A percentile compares a stretch with the other conserved stretches of the same genome.
Conservation (phyloP, 1,140 invertebrate species). For the Drosophila tristis region DNA sequence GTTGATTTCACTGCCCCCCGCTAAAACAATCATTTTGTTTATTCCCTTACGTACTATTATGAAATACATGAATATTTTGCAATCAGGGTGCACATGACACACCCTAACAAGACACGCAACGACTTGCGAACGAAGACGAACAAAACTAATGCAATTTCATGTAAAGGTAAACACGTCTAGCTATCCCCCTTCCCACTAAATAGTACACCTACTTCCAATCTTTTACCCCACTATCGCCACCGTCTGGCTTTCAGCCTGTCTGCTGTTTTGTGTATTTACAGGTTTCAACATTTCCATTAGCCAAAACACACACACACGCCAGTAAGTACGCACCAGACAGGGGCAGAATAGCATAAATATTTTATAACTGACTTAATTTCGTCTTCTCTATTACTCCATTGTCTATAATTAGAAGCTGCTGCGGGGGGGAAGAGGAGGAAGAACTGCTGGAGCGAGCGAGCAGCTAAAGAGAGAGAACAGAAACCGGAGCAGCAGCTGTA, state of each 20-base stretch:
- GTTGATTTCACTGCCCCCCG: conserved; percentile 8
- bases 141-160: conserved; percentile 63
- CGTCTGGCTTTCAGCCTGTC: background rate
- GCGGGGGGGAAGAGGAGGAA: conserved; percentile 4
- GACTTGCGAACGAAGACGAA: conserved; percentile 40
- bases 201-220: background rate
- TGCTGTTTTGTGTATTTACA: conserved; percentile 56
- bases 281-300: conserved; percentile 75
- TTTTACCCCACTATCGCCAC: background rate
- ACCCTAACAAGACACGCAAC: conserved; percentile 27
- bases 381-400: conserved; percentile 72
- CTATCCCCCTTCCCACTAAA: background rate
- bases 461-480: too few relatives aligned
- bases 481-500: too few relatives aligned
- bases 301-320: conserved; percentile 34
- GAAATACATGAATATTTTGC: conserved; percentile 40
- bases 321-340: background rate
- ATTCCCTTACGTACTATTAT: conserved; percentile 24
- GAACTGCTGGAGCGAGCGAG: background rate
- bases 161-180: conserved; percentile 54
- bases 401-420: conserved; percentile 70
- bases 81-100: conserved; percentile 36
- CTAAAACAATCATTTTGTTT: conserved; percentile 11
- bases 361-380: conserved; percentile 75
- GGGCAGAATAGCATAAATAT: conserved; percentile 50